A percentile compares a stretch with the other conserved stretches of the same genome.
Evolutionary conservation across 2,797 vertebrate genomes (phyloP).

Genomic region (Enteromius fasciolatus): DNA sequence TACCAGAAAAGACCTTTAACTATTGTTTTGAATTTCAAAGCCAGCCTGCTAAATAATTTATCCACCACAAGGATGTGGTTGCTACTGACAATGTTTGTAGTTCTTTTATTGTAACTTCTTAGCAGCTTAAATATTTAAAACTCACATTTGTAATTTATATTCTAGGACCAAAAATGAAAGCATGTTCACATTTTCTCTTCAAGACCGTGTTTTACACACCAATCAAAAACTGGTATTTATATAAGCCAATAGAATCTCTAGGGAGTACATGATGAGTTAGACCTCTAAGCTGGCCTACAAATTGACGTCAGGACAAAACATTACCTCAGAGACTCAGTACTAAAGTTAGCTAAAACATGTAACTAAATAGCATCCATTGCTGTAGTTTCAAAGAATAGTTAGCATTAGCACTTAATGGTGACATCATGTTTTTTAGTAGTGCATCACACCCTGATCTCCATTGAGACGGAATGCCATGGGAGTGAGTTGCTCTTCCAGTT

Average conservation of each 20-base stretch:
- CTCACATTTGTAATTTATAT: neutral
- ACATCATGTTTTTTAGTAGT: neutral
- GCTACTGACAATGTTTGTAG: neutral
- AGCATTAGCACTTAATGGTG: neutral
- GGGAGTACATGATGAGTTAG: neutral
- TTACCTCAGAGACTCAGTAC: neutral
- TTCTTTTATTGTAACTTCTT: neutral
- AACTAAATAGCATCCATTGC: neutral
- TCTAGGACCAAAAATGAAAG: neutral
- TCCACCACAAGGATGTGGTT: neutral
- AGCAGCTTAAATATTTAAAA: neutral
- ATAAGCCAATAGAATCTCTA: neutral
- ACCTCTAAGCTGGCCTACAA: conserved; percentile 11
- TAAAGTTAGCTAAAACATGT: conserved; percentile 1
- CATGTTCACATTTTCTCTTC: neutral
- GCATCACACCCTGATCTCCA: conserved; percentile 18
- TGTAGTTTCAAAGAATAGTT: neutral
- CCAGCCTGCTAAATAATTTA: neutral
- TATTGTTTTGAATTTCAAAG: conserved; percentile 1
- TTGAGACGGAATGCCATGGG: neutral
- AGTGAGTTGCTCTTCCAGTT: conserved; percentile 43
- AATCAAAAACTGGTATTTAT: neutral
- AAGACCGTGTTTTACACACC: neutral
- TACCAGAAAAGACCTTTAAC: neutral
- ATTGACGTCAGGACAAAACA: neutral